Evolutionary conservation across 92 coral and sea anemone genomes (phyloP).

Genomic region (Paramuricea clavata): DNA sequence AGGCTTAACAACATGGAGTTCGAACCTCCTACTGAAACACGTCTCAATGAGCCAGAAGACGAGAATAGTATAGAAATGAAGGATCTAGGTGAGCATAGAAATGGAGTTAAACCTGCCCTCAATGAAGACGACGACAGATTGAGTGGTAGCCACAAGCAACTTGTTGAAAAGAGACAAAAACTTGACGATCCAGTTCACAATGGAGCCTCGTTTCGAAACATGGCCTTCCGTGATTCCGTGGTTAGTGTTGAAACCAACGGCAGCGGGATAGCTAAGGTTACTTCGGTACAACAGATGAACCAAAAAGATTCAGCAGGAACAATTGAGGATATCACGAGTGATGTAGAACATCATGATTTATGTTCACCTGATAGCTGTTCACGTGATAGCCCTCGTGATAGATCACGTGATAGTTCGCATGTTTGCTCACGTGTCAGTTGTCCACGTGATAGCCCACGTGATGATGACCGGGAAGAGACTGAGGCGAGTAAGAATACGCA

Average conservation of each 20-base stretch:
- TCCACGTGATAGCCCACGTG: background rate
- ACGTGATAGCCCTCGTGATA: background rate
- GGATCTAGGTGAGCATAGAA: background rate
- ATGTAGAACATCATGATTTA: background rate
- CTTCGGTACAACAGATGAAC: constrained; percentile 15
- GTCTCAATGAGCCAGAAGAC: background rate
- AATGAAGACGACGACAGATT: background rate
- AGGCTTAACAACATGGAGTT: constrained; percentile 39
- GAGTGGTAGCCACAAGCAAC: constrained; percentile 52
- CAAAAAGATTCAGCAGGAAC: background rate
- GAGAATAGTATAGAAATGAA: background rate
- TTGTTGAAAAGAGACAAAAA: constrained; percentile 43
- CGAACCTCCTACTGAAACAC: background rate
- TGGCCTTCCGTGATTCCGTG: constrained; percentile 44
- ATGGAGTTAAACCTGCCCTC: background rate
- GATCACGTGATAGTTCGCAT: background rate
- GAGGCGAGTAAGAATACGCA: constrained; percentile 1
- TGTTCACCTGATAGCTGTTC: background rate
- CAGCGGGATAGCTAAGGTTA: background rate
- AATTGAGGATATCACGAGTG: background rate
- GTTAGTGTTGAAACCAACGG: constrained; percentile 28
- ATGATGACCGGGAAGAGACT: background rate
- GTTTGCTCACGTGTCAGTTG: background rate
- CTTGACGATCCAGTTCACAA: background rate
- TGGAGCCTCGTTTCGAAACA: constrained; percentile 2